Evolutionary conservation across 53 echinoderm and acorn worm genomes (phyloP).

Genomic region (Echinometra lucunter): DNA sequence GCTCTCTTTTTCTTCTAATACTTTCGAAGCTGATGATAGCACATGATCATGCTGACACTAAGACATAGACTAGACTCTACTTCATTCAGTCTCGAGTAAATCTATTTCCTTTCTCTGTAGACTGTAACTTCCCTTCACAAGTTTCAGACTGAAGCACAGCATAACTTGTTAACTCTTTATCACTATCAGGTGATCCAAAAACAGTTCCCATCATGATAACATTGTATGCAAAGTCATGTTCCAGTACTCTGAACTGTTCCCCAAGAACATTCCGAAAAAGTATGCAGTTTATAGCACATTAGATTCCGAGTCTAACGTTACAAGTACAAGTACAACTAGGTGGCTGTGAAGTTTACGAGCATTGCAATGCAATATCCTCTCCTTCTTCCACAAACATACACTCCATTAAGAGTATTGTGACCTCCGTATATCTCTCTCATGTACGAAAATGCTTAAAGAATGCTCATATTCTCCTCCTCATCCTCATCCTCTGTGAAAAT

Average conservation of each 20-base stretch:
- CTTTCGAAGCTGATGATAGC: not conserved
- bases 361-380: slow-evolving; percentile 4
- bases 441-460: not conserved
- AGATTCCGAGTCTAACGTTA: too few relatives aligned
- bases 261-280: not conserved
- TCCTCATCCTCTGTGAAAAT: slow-evolving; percentile 15
- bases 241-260: not conserved
- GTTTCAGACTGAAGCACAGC: too few relatives aligned
- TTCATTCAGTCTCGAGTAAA: not conserved
- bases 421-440: not conserved
- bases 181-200: slow-evolving; percentile 8
- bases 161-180: too few relatives aligned
- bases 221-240: not conserved
- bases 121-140: not conserved
- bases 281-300: too few relatives aligned
- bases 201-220: not conserved
- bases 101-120: not conserved
- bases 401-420: not conserved
- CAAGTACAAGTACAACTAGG: too few relatives aligned
- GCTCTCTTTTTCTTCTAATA: not conserved
- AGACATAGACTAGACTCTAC: too few relatives aligned
- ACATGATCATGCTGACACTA: not conserved
- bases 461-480: slow-evolving; percentile 2
- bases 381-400: slow-evolving; percentile 2
- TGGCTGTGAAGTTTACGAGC: not conserved